Evolutionary conservation across 2,888 invertebrate species (phyloP), one percentile per base, ranked within the genome.

Genomic region (Plagodis dolabraria): DNA sequence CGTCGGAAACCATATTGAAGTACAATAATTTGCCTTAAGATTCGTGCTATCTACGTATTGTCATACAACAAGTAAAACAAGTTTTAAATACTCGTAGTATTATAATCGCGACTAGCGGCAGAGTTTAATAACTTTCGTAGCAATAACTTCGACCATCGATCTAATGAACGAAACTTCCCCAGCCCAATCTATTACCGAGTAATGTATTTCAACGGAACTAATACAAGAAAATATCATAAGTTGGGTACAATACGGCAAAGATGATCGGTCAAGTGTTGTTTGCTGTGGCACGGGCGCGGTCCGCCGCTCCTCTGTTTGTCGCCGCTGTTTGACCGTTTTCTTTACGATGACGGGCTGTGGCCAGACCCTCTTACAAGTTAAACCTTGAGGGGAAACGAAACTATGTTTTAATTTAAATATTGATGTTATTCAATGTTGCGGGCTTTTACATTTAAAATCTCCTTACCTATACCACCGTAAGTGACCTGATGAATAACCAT

Each of bases 261-360:
- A 83, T 83, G 86, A 87, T 90, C 87, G 89, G 86, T 90, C 83
- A 85, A 90, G 89, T 87, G 80, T 78, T 86, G 85, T 83, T 85
- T 86, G 83, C 75, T 54, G 34, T 38, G 48, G 10, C 46, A 75
- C 70, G 82, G 83, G 85, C 75, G 86, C 81, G 87, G 79, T 69
- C 40, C 70, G 83, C 73, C 89, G 77, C 92, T 73, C 92, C 90
- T 81, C 66, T 91, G 83, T 91, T 90, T 91, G 85, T 77, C 47
- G 63, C 72, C 70, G 63, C 65, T 88, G 90, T 88, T 89, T 90
- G 86, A 82, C 75, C 83, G 81, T 69, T 70, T 86, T 89, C 89
- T 92, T 92, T 92, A 92, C 80, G 81, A 79, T 71, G 80, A 79
- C 83, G 72, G 72, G 72, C 77, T 74, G 76, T 73, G 71, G 73